Evolutionary conservation across 2,888 invertebrate species (phyloP), one percentile per base, ranked within the genome.

Genomic region (Formica aserva): DNA sequence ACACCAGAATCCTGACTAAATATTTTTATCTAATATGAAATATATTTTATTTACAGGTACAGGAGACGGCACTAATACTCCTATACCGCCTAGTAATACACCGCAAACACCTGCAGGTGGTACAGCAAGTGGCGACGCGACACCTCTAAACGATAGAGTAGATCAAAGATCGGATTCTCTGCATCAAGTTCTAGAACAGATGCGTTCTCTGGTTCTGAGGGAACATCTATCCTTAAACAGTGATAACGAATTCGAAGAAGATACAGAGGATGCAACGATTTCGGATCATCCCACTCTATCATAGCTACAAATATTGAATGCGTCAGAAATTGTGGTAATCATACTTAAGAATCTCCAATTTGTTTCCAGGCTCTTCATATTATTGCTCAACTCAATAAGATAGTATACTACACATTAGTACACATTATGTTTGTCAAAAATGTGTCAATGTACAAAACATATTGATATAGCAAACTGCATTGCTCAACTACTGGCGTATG

Each of bases 21-120:
- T 45, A 18, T 72, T 3, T 74, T 72, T 48, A 1, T 22, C 45
- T 29, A 71, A 60, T 52, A 8, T 38, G 5, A 32, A 26, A 8
- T 52, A 35, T 52, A 63, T 63, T 41, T 22, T 57, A 13, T 60
- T 75, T 62, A 35, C 67, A 86, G 87, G 88, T 65, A 87, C 89
- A n/a, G 93, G 92, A 65, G 94, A 94, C 83, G 94, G 93, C 69
- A 92, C 92, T 11, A 93, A 90, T 83, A 94, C 93, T 18, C 94
- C 94, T n/a, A 91, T 94, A 82, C 94, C 94, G 32, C 94, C 94
- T 63, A 94, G 94, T 71, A 94, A 94, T 85, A 94, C 94, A n/a
- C 94, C 94, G 4, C 94, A 94, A 87, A 94, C 94, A 29, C 93
- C 94, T 71, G 92, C 94, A 5, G 94, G 93, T 77, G 94, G 94